Evolutionary conservation across 37 sponge, comb jelly and placozoan genomes (phyloP).

Genomic region (Theonella swinhoei): DNA sequence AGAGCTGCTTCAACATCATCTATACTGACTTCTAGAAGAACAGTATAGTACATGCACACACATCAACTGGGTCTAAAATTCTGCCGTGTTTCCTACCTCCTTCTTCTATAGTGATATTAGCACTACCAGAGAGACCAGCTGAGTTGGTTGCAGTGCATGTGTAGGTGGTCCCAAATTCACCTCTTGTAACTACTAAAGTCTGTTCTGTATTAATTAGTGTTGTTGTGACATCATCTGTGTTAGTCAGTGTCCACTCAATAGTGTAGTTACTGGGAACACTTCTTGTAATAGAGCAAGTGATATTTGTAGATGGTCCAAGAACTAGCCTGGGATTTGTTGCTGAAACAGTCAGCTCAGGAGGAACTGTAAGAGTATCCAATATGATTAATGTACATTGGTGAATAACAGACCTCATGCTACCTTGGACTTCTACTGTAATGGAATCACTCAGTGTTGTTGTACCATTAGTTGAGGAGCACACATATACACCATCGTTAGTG

Average conservation of each 20-base stretch:
- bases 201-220: not conserved
- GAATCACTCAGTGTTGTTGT: not conserved
- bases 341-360: conserved; percentile 4
- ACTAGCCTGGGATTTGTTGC: not conserved
- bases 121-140: conserved; percentile 23
- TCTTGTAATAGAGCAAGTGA: not conserved
- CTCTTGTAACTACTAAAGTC: not conserved
- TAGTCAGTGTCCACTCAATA: not conserved
- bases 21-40: not conserved
- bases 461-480: conserved; percentile 9
- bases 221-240: not conserved
- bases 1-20: not conserved
- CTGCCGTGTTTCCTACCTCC: not conserved
- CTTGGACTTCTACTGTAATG: not conserved
- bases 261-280: not conserved
- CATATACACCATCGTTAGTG: conserved; percentile 27
- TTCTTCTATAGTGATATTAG: conserved; percentile 53
- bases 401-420: not conserved
- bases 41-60: not conserved
- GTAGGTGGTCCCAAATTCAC: conserved; percentile 34
- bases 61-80: too few species aligned
- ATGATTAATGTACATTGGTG: too few species aligned
- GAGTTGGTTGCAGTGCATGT: conserved; percentile 19
- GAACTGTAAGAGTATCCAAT: not conserved
- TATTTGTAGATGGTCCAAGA: not conserved